phyloP scores from a whole-genome alignment of 1,140 invertebrate species.

The Tetraneura akinire region DNA sequence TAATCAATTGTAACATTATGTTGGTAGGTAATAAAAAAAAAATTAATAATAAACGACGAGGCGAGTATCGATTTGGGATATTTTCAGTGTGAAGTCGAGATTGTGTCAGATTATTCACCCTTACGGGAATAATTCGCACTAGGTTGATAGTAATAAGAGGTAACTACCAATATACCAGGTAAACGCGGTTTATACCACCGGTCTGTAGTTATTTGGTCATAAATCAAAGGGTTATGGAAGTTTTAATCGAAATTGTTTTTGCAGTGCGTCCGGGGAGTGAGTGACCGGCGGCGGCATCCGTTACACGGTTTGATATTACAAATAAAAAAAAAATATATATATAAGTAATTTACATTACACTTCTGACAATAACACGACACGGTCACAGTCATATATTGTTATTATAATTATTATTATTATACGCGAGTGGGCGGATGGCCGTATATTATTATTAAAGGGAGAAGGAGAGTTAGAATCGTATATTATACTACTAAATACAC shows the following conservation, averaged over 20 bases:
- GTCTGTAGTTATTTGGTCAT: slow-evolving; percentile 1
- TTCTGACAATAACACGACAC: no score
- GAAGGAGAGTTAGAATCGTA: no score
- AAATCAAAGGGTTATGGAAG: slow-evolving; percentile 14
- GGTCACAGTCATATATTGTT: no score
- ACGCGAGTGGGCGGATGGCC: no score
- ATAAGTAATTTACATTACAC: no score
- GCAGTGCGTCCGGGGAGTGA: background rate
- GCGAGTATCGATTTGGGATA: background rate
- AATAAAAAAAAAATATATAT: no score
- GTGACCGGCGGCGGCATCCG: background rate
- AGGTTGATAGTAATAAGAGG: background rate
- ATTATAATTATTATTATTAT: no score
- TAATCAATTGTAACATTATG: background rate
- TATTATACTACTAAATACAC: no score
- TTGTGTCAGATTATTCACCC: background rate
- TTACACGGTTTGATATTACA: no score
- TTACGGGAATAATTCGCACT: slow-evolving; percentile 3
- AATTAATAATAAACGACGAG: no score
- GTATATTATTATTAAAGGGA: no score
- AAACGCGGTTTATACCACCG: no score
- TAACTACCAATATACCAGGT: background rate
- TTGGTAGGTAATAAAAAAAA: background rate
- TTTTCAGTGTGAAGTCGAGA: background rate
- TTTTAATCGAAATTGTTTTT: slow-evolving; percentile 34